Evolutionary conservation across 2,113 vertebrate genomes (phyloP).

Genomic region (Leucopsar rothschildi): DNA sequence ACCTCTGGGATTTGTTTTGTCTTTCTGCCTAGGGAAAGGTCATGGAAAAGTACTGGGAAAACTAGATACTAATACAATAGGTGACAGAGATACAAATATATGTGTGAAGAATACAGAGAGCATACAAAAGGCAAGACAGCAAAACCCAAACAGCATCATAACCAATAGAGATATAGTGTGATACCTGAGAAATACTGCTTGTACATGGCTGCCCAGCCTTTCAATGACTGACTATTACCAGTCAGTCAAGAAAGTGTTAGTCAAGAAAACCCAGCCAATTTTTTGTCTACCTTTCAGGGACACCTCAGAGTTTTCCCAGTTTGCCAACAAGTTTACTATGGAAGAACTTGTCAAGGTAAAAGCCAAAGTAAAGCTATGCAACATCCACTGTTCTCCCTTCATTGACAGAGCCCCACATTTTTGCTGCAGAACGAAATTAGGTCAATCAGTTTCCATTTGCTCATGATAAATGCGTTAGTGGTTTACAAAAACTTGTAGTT

Average conservation of each 20-base stretch:
- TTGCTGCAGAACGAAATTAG: not conserved
- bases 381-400: not conserved
- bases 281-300: not conserved
- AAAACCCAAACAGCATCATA: not conserved
- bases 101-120: not conserved
- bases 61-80: not conserved
- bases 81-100: not conserved
- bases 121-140: too few relatives aligned
- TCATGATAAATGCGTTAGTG: not conserved
- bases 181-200: not conserved
- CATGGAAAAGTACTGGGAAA: not conserved
- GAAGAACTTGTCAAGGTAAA: not conserved
- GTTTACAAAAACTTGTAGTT: not conserved
- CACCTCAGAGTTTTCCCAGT: not conserved
- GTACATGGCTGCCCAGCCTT: not conserved
- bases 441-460: not conserved
- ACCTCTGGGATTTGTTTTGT: not conserved
- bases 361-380: not conserved
- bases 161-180: not conserved
- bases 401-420: not conserved
- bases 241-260: not conserved
- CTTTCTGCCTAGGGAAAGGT: not conserved
- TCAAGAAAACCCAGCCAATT: not conserved
- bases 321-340: not conserved
- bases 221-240: not conserved